phyloP scores from a whole-genome alignment of 2,797 vertebrate genomes.

The Naso thynnoides region DNA sequence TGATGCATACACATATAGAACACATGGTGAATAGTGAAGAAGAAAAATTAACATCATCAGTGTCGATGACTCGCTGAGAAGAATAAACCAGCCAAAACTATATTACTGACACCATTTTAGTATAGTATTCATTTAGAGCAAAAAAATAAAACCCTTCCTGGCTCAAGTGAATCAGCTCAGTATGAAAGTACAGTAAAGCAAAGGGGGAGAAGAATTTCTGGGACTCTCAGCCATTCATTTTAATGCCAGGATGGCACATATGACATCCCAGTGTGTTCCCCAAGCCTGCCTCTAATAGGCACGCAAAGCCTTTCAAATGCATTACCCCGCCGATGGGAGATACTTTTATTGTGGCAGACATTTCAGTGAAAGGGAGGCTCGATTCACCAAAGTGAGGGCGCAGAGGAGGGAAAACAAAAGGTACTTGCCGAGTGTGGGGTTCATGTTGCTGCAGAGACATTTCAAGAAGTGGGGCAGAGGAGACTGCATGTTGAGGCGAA shows the following conservation, averaged over 20 bases:
- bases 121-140: conserved; percentile 51
- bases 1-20: conserved; percentile 53
- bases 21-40: conserved; percentile 59
- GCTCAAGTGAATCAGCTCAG: conserved; percentile 51
- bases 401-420: conserved; percentile 63
- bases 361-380: conserved; percentile 66
- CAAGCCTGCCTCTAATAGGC: conserved; percentile 67
- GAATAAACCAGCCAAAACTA: conserved; percentile 42
- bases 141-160: conserved; percentile 42
- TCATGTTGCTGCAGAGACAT: conserved; percentile 66
- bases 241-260: conserved; percentile 64
- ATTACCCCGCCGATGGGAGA: conserved; percentile 72
- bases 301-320: conserved; percentile 78
- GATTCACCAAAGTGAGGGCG: conserved; percentile 56
- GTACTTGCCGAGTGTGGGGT: conserved; percentile 51
- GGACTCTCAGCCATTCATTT: conserved; percentile 52
- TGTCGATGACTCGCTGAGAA: conserved; percentile 40
- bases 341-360: conserved; percentile 66
- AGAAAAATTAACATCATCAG: conserved; percentile 43
- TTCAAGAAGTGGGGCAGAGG: conserved; percentile 71
- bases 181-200: conserved; percentile 35
- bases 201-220: conserved; percentile 23
- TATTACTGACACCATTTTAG: conserved; percentile 17
- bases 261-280: conserved; percentile 73
- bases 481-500: conserved; percentile 58